Conservation (phyloP, 2,888 invertebrate genomes). For the Cremastinae sp. region DNA sequence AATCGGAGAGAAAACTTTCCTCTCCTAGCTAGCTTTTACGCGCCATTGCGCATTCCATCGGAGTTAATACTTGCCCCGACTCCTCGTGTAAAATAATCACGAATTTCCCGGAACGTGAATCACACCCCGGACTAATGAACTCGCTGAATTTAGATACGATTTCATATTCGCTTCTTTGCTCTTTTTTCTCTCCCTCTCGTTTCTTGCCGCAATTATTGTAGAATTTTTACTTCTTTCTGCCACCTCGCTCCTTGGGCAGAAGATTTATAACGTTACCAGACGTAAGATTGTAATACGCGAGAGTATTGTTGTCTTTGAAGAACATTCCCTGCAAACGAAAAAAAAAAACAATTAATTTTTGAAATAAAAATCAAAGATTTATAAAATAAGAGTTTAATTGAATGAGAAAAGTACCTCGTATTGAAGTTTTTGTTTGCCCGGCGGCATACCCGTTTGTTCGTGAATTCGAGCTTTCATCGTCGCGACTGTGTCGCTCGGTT, state of each 20-base stretch:
- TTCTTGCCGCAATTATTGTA: slow-evolving; percentile 46
- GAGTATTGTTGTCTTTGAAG: slow-evolving; percentile 96
- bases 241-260: slow-evolving; percentile 98
- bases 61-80: slow-evolving; percentile 27
- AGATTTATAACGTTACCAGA: slow-evolving; percentile 92
- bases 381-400: not conserved
- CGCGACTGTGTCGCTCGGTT: slow-evolving; percentile 89
- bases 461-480: slow-evolving; percentile 93
- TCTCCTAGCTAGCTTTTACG: slow-evolving; percentile 36
- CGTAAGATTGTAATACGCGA: slow-evolving; percentile 97
- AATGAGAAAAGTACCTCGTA: slow-evolving; percentile 86
- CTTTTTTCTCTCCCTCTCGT: slow-evolving; percentile 11
- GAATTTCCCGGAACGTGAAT: slow-evolving; percentile 32
- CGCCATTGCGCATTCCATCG: slow-evolving; percentile 48
- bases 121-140: slow-evolving; percentile 30
- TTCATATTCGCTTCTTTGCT: slow-evolving; percentile 11
- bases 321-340: slow-evolving; percentile 90
- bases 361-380: slow-evolving; percentile 3
- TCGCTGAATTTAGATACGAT: slow-evolving; percentile 32
- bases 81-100: slow-evolving; percentile 38
- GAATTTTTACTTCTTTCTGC: slow-evolving; percentile 92
- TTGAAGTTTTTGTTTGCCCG: slow-evolving; percentile 97
- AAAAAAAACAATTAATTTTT: not conserved
- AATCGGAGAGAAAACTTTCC: slow-evolving; percentile 33
- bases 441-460: slow-evolving; percentile 94